phyloP scores from a whole-genome alignment of 2,113 vertebrate species.

The Sterrhoptilus dennistouni region DNA sequence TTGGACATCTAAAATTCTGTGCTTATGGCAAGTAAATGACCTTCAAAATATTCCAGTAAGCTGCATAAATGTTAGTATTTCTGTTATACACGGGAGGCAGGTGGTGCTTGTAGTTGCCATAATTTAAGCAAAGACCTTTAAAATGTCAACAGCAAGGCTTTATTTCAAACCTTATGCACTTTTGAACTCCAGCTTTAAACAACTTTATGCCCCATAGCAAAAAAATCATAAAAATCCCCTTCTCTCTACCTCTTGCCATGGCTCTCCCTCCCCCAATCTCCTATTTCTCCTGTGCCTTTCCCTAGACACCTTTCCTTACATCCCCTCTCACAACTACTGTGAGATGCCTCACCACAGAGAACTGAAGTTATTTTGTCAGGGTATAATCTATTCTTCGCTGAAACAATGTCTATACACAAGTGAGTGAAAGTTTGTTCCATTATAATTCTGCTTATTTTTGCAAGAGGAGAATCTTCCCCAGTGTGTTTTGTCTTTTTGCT shows the following conservation, averaged over 20 bases:
- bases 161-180: neutral
- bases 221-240: neutral
- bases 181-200: neutral
- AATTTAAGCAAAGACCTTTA: neutral
- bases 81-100: neutral
- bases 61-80: neutral
- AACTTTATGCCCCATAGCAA: neutral
- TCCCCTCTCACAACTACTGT: neutral
- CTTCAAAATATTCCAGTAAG: neutral
- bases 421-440: neutral
- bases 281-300: neutral
- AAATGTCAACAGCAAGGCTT: neutral
- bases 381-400: neutral
- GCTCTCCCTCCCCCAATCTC: neutral
- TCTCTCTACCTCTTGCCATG: neutral
- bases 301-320: neutral
- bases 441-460: neutral
- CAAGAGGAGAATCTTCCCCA: neutral
- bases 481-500: conserved; percentile 14
- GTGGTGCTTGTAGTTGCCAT: neutral
- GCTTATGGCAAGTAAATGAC: neutral
- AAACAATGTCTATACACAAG: neutral
- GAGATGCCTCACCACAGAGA: neutral
- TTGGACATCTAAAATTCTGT: neutral
- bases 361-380: neutral